phyloP scores from a whole-genome alignment of 2,888 invertebrate genomes.

The Acanthosepion esculentum region DNA sequence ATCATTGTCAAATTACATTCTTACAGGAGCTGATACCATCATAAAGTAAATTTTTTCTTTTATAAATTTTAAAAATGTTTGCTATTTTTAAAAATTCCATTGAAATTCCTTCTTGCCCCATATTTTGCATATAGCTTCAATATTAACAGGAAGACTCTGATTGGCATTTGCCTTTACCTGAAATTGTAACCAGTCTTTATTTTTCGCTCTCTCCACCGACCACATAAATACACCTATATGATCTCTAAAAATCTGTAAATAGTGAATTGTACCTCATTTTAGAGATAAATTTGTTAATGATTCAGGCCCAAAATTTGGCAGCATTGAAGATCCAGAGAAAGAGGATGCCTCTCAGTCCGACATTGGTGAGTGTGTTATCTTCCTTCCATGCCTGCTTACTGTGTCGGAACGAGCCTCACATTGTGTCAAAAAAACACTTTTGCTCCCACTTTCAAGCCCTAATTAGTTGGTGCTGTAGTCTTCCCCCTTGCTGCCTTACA shows the following conservation, averaged over 20 bases:
- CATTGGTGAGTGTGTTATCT: constrained; percentile 42
- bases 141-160: neutral
- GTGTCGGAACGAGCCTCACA: constrained; percentile 37
- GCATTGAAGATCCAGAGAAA: constrained; percentile 46
- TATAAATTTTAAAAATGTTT: no score
- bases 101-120: no score
- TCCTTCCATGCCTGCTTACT: constrained; percentile 45
- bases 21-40: no score
- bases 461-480: neutral
- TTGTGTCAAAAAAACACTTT: neutral
- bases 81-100: no score
- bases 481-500: neutral
- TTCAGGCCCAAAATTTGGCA: constrained; percentile 47
- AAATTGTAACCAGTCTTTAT: neutral
- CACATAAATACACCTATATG: neutral
- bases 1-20: no score
- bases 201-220: no score
- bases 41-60: no score
- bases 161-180: neutral
- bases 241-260: neutral
- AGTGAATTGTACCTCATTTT: constrained; percentile 24
- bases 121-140: neutral
- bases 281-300: constrained; percentile 41
- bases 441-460: neutral
- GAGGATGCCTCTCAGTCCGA: constrained; percentile 46